Evolutionary conservation across 2,888 invertebrate species (phyloP).

Genomic region (Netelia melanura): DNA sequence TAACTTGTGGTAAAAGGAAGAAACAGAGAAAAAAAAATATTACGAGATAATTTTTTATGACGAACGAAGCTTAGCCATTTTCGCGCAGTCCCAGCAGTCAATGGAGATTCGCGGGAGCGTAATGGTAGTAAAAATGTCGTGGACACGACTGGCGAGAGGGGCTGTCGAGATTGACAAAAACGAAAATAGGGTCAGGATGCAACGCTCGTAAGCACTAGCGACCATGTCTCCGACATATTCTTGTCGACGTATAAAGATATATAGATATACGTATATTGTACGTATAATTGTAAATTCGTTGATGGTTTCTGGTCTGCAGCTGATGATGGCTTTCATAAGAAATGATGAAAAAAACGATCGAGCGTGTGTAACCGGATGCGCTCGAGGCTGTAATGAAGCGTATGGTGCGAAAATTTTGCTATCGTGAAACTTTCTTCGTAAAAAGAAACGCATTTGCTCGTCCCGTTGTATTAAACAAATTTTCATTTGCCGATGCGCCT

Average conservation of each 20-base stretch:
- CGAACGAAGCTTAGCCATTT: not conserved
- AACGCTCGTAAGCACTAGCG: conserved; percentile 52
- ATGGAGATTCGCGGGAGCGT: conserved; percentile 32
- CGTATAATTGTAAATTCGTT: conserved; percentile 38
- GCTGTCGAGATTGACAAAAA: conserved; percentile 55
- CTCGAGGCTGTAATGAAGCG: not conserved
- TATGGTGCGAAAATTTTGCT: conserved; percentile 49
- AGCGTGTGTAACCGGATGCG: conserved; percentile 57
- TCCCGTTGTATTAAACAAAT: not conserved
- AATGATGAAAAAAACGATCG: conserved; percentile 27
- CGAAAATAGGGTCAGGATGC: conserved; percentile 59
- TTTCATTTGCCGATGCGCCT: too few relatives aligned
- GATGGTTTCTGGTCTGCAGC: conserved; percentile 56
- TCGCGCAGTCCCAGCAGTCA: conserved; percentile 29
- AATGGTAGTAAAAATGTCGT: conserved; percentile 23
- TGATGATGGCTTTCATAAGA: conserved; percentile 43
- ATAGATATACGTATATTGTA: not conserved
- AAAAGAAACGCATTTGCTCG: not conserved
- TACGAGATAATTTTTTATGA: conserved; percentile 40
- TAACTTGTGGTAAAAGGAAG: conserved; percentile 11
- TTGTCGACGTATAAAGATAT: not conserved
- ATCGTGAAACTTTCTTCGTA: conserved; percentile 43
- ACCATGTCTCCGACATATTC: not conserved
- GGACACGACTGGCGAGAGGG: conserved; percentile 25
- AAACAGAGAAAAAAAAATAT: conserved; percentile 21